These are phyloP conservation scores for Holothuria leucospilota DNA, from an alignment of 53 echinoderm and acorn worm genomes.

Conservation along the genomic window DNA sequence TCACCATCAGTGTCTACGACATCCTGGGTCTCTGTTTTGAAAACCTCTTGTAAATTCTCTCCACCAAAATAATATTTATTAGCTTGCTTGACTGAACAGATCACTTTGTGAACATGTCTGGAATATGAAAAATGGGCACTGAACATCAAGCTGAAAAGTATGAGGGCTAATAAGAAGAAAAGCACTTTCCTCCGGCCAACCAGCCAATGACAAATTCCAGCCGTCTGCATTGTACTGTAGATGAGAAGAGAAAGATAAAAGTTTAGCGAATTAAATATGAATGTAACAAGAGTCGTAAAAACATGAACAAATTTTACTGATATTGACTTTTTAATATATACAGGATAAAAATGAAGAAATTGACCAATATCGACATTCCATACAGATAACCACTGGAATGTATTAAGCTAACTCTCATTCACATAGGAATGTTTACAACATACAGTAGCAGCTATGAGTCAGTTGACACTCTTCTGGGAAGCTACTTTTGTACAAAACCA, in stretches of 20 bases:
- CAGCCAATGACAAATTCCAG: conserved; percentile 52
- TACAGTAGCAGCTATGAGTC: no score
- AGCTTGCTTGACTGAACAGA: conserved; percentile 56
- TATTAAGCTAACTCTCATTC: no score
- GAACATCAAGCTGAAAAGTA: conserved; percentile 48
- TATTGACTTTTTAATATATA: no score
- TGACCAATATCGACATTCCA: no score
- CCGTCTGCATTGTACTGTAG: conserved; percentile 38
- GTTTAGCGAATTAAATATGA: no score
- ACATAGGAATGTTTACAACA: no score
- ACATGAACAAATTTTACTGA: no score
- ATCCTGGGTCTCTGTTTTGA: conserved; percentile 12
- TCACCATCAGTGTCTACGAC: conserved; percentile 4
- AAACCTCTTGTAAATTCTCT: conserved; percentile 15
- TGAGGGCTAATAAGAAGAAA: not conserved
- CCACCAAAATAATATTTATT: conserved; percentile 51
- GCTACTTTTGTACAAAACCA: no score
- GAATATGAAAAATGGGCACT: conserved; percentile 65
- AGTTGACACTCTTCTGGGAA: no score
- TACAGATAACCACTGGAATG: no score
- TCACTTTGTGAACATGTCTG: conserved; percentile 65
- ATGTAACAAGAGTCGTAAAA: no score
- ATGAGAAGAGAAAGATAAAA: not conserved
- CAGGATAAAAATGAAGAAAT: no score
- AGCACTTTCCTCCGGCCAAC: conserved; percentile 44